Evolutionary conservation across 2,797 vertebrate genomes (phyloP), one percentile per base, ranked within the genome.

Genomic region (Coranthus polyacanthus): DNA sequence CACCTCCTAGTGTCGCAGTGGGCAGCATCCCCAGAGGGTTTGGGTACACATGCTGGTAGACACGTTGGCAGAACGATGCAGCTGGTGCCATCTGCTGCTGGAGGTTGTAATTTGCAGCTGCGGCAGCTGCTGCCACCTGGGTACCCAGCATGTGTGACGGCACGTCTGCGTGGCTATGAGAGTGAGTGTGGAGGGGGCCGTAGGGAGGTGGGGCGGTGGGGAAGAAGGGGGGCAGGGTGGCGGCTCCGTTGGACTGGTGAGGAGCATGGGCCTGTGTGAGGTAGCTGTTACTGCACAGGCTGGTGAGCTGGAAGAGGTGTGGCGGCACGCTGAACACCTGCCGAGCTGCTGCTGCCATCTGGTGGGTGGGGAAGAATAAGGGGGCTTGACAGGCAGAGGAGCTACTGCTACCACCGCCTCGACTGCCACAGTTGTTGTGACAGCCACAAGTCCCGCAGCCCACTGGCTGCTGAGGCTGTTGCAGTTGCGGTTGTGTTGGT

Each of bases 31-130:
- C 93, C 81, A 94, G 85, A 39, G 93, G 94, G 86, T 75, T 91
- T 15, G 95, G 93, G 84, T 96, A 97, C 12, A 95, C 75, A 0
- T 95, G 92, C 63, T 95, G 96, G 88, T 92, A 93, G 85, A 95
- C 89, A 26, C 96, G 93, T 60, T 89, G 91, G 80, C 94, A 93
- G 74, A 96, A 97, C 4, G 94, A 93, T 9, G 95, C 90, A 72
- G 95, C 92, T 57, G 96, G 95, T 0, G 94, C 91, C 94, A 97
- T 94, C 86, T 96, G 97, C 82, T 96, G 96, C 81, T 96, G 96
- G 83, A 97, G 91, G 86, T 91, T 93, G 83, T 96, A 98, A 92
- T 76, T 96, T 81, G 92, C 90, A 72, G 92, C 84, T 0, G 77
- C 81, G 0, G 60, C 79, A 0, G 77, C 82, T 0, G 69, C 88